Conservation (phyloP, 2,888 invertebrate genomes). For the Melitaea athalia region DNA sequence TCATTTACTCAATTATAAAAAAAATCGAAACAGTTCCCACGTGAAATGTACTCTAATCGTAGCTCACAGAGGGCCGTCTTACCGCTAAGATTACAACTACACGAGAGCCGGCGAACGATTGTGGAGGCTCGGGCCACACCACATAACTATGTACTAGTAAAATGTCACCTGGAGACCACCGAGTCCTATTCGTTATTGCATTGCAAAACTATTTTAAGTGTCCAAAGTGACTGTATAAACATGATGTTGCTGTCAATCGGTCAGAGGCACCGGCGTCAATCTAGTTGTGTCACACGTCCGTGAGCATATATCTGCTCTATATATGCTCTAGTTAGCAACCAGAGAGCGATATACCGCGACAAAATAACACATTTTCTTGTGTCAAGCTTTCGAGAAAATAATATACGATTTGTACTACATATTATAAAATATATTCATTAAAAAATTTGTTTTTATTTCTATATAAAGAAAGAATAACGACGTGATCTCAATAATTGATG, state of each 20-base stretch:
- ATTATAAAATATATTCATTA: neutral
- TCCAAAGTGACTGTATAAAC: neutral
- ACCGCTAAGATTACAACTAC: slow-evolving; percentile 27
- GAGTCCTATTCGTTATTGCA: slow-evolving; percentile 43
- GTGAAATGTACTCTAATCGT: neutral
- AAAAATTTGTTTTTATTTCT: neutral
- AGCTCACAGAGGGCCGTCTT: slow-evolving; percentile 9
- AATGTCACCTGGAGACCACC: slow-evolving; percentile 41
- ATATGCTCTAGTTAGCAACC: slow-evolving; percentile 23
- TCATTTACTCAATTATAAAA: slow-evolving; percentile 54
- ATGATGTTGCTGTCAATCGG: neutral
- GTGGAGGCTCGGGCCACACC: slow-evolving; percentile 2
- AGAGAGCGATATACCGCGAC: slow-evolving; percentile 24
- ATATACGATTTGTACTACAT: neutral
- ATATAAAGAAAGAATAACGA: neutral
- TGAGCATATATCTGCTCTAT: neutral
- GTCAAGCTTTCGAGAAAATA: neutral
- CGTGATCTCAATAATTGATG: neutral
- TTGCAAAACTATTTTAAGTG: slow-evolving; percentile 42
- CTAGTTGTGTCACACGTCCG: slow-evolving; percentile 2
- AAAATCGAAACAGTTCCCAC: slow-evolving; percentile 44
- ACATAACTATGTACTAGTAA: neutral
- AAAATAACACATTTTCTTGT: neutral
- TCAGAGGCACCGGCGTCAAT: neutral
- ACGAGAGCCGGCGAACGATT: too few relatives aligned